A percentile compares a stretch with the other conserved stretches of the same genome.
phyloP scores from a whole-genome alignment of 2,797 vertebrate genomes.

The Ptychadena robeensis region DNA sequence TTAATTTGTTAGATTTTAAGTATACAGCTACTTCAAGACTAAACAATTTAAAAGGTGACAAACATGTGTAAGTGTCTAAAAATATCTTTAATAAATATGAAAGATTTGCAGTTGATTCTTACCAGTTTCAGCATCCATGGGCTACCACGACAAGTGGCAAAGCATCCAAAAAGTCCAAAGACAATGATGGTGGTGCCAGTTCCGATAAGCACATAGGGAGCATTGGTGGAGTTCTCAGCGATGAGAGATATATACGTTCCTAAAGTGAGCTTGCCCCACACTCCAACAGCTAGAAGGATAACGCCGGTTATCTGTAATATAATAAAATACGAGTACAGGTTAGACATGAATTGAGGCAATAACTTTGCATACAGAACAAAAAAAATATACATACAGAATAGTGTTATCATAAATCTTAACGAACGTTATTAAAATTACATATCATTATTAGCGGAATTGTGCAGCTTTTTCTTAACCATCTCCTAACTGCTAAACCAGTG shows the following conservation, averaged over 20 bases:
- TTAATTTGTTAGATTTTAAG: too few relatives aligned
- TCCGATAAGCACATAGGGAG: constrained; percentile 96
- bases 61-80: too few relatives aligned
- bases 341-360: neutral
- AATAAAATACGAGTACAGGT: neutral
- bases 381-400: neutral
- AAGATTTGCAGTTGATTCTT: constrained; percentile 64
- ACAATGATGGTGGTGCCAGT: constrained; percentile 97
- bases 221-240: constrained; percentile 97
- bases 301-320: constrained; percentile 91
- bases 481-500: neutral
- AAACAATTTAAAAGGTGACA: too few relatives aligned
- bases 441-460: neutral
- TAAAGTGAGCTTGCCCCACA: constrained; percentile 97
- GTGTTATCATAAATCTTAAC: neutral
- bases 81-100: neutral
- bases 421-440: too few relatives aligned
- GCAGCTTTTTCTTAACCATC: neutral
- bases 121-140: constrained; percentile 99
- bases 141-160: constrained; percentile 96
- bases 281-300: constrained; percentile 93
- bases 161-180: constrained; percentile 97
- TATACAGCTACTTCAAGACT: too few relatives aligned
- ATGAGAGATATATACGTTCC: constrained; percentile 97
- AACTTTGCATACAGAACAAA: neutral